Evolutionary conservation across 2,888 invertebrate genomes (phyloP).

Genomic region (Choristoneura rosaceana): DNA sequence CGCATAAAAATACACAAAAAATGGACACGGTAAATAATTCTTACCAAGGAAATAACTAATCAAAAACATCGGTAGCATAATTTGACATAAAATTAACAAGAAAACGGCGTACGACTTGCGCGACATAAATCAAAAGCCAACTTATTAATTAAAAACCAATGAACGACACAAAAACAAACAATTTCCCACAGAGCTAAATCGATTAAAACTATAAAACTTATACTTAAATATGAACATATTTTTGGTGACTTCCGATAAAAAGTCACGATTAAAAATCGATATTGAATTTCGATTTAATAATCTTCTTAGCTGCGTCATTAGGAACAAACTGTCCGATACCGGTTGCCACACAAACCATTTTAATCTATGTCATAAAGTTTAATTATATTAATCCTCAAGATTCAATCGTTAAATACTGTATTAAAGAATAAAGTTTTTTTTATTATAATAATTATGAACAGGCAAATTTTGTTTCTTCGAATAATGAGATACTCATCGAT

Average conservation of each 20-base stretch:
- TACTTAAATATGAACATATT: constrained; percentile 18
- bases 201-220: constrained; percentile 27
- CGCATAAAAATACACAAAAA: neutral
- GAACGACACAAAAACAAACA: constrained; percentile 34
- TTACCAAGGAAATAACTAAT: neutral
- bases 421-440: too few relatives aligned
- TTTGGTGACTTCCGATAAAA: constrained; percentile 32
- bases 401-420: too few relatives aligned
- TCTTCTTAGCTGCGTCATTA: constrained; percentile 37
- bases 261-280: constrained; percentile 35
- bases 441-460: too few relatives aligned
- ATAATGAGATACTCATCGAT: too few relatives aligned
- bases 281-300: constrained; percentile 32
- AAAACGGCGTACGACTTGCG: neutral
- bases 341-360: constrained; percentile 27
- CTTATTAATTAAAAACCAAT: constrained; percentile 12
- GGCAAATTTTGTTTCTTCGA: too few relatives aligned
- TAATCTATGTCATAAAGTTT: too few relatives aligned
- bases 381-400: too few relatives aligned
- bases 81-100: neutral
- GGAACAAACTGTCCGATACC: neutral
- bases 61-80: neutral
- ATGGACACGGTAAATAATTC: neutral
- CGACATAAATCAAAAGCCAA: neutral
- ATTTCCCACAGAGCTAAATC: constrained; percentile 23